Percentiles rank a stretch among this genome's conserved stretches.
phyloP scores from a whole-genome alignment of 2,888 invertebrate species.

The Hydriomena furcata region DNA sequence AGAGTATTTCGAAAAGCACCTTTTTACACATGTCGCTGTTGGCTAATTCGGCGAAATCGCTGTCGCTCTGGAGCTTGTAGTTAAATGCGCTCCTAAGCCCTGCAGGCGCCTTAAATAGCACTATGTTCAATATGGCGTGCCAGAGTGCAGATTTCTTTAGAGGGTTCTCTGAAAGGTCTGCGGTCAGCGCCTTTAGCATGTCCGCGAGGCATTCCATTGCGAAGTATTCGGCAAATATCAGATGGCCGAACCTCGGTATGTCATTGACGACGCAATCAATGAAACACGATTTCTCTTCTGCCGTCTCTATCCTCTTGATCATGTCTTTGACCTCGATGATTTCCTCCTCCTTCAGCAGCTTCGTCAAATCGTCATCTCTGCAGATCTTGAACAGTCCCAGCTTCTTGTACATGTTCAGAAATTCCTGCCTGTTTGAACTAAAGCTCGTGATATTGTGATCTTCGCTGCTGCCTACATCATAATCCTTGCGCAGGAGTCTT shows the following conservation, averaged over 20 bases:
- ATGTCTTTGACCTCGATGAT: constrained; percentile 40
- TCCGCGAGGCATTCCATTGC: constrained; percentile 40
- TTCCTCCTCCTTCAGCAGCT: constrained; percentile 41
- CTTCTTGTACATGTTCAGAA: constrained; percentile 44
- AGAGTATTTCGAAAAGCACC: constrained; percentile 44
- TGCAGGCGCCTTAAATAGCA: constrained; percentile 38
- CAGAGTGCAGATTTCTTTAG: constrained; percentile 35
- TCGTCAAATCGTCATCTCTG: constrained; percentile 41
- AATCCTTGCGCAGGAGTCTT: constrained; percentile 33
- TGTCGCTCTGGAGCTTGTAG: constrained; percentile 47
- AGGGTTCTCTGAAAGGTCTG: constrained; percentile 4
- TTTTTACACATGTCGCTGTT: constrained; percentile 34
- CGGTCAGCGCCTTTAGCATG: constrained; percentile 23
- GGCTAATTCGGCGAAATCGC: constrained; percentile 31
- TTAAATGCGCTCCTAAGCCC: constrained; percentile 44
- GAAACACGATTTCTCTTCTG: constrained; percentile 38
- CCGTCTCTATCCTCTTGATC: constrained; percentile 40
- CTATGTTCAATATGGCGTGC: constrained; percentile 41
- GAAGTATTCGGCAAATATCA: constrained; percentile 50
- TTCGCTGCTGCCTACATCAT: constrained; percentile 19
- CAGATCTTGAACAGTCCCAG: constrained; percentile 46
- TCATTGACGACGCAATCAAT: constrained; percentile 43
- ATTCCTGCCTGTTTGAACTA: constrained; percentile 25
- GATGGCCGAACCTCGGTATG: constrained; percentile 46
- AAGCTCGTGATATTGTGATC: constrained; percentile 21